Percentiles rank a stretch among this genome's conserved stretches.
These are phyloP conservation scores for Marisa cornuarietis DNA, from an alignment of 1,140 invertebrate species.

Conservation along the genomic window DNA sequence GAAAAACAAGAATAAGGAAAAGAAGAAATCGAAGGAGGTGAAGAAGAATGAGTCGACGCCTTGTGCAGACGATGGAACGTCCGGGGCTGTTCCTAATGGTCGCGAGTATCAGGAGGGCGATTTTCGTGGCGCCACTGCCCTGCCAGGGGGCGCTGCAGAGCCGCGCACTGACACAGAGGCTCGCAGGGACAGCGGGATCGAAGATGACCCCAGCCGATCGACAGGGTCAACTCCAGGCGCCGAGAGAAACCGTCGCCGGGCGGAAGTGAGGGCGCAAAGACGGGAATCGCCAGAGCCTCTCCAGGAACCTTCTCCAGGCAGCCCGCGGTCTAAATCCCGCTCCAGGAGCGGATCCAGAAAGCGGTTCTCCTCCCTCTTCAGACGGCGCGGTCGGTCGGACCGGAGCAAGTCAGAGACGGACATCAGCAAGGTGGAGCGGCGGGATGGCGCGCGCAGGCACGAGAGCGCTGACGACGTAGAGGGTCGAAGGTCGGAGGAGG, in stretches of 20 bases:
- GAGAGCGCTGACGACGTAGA: constrained; percentile 23
- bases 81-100: no score
- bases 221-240: background rate
- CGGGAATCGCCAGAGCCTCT: background rate
- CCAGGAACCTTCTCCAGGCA: background rate
- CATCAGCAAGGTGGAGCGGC: constrained; percentile 8
- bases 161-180: no score
- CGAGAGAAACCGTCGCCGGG: background rate
- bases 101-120: no score
- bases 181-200: constrained; percentile 7
- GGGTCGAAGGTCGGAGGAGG: background rate
- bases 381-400: constrained; percentile 24
- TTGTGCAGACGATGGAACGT: no score
- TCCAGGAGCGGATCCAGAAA: constrained; percentile 32
- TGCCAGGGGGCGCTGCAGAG: no score
- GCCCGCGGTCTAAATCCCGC: constrained; percentile 21
- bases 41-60: no score
- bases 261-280: background rate
- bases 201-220: background rate
- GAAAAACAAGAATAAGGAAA: no score
- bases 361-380: constrained; percentile 30
- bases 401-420: constrained; percentile 31
- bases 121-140: no score
- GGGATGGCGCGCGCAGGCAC: constrained; percentile 1
- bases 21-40: no score